These are phyloP conservation scores for Sebastes taczanowskii DNA, from an alignment of 2,797 vertebrate species.

Conservation along the genomic window DNA sequence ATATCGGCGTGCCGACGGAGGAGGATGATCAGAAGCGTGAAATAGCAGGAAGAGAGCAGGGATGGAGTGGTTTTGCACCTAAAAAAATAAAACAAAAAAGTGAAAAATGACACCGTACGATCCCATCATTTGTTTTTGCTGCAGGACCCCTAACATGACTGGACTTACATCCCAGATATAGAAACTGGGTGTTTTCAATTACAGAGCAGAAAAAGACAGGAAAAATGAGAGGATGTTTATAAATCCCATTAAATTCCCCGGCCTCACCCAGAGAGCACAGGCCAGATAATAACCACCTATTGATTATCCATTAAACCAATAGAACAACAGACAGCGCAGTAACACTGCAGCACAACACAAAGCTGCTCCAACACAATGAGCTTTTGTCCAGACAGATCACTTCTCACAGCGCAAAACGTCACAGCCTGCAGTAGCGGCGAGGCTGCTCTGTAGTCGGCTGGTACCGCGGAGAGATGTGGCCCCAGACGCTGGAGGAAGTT, in stretches of 20 bases:
- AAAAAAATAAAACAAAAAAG: neutral
- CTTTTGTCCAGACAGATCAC: conserved; percentile 46
- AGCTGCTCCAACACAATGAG: conserved; percentile 42
- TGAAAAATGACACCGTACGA: conserved; percentile 9
- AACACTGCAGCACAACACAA: conserved; percentile 48
- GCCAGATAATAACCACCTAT: conserved; percentile 80
- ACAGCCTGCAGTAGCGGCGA: conserved; percentile 1
- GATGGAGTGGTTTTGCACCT: neutral
- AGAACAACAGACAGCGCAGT: conserved; percentile 49
- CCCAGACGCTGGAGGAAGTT: conserved; percentile 14
- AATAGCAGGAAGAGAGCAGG: neutral
- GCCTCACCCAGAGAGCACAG: conserved; percentile 60
- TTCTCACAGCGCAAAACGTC: conserved; percentile 13
- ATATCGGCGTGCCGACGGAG: neutral
- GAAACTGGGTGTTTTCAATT: conserved; percentile 72
- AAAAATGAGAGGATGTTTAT: conserved; percentile 79
- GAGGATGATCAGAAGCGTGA: neutral
- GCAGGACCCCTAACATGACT: conserved; percentile 22
- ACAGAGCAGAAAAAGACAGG: conserved; percentile 62
- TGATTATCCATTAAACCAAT: conserved; percentile 82
- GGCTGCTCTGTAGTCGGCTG: conserved; percentile 11
- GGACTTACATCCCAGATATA: conserved; percentile 30
- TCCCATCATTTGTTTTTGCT: conserved; percentile 39
- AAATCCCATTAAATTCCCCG: conserved; percentile 74
- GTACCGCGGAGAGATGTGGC: conserved; percentile 19